Percentiles rank a stretch among this genome's conserved stretches.
Conservation (phyloP, 2,888 invertebrate genomes). For the Hirtodrosophila trivittata region DNA sequence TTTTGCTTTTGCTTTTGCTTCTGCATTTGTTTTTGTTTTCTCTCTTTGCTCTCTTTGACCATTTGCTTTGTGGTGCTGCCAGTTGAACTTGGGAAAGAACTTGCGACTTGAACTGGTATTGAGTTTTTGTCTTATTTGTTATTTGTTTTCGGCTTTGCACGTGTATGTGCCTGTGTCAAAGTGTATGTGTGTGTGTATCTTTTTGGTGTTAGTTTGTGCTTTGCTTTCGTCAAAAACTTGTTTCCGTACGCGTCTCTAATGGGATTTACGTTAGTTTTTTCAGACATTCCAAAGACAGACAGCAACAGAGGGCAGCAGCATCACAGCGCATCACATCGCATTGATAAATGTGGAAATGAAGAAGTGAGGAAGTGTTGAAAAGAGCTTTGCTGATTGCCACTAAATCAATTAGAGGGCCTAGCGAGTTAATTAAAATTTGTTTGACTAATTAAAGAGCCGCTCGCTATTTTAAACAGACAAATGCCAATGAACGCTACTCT, state of each 20-base stretch:
- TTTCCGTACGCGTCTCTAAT: slow-evolving; percentile 65
- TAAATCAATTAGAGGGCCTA: slow-evolving; percentile 66
- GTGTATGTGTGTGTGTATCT: slow-evolving; percentile 19
- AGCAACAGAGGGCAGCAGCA: slow-evolving; percentile 10
- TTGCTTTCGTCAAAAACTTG: slow-evolving; percentile 60
- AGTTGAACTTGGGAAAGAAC: slow-evolving; percentile 70
- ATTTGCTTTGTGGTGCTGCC: slow-evolving; percentile 23
- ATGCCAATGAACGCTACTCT: slow-evolving; percentile 68
- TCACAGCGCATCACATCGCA: background rate
- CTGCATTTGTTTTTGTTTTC: slow-evolving; percentile 45
- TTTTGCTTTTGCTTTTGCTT: slow-evolving; percentile 19
- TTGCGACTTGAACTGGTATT: slow-evolving; percentile 65
- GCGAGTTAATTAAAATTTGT: slow-evolving; percentile 74
- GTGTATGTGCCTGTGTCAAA: slow-evolving; percentile 3
- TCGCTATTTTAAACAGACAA: slow-evolving; percentile 26
- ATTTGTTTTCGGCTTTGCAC: slow-evolving; percentile 39
- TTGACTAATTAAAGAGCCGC: slow-evolving; percentile 61
- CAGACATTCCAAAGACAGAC: slow-evolving; percentile 43
- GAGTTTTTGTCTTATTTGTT: slow-evolving; percentile 42
- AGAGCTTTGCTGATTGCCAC: slow-evolving; percentile 32
- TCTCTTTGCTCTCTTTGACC: slow-evolving; percentile 37
- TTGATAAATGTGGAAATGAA: slow-evolving; percentile 16
- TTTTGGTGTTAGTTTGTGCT: slow-evolving; percentile 40
- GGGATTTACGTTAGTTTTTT: slow-evolving; percentile 56
- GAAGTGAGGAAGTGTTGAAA: slow-evolving; percentile 27